These are phyloP conservation scores for Nyctibius grandis DNA, from an alignment of 2,797 vertebrate genomes.

Conservation along the genomic window DNA sequence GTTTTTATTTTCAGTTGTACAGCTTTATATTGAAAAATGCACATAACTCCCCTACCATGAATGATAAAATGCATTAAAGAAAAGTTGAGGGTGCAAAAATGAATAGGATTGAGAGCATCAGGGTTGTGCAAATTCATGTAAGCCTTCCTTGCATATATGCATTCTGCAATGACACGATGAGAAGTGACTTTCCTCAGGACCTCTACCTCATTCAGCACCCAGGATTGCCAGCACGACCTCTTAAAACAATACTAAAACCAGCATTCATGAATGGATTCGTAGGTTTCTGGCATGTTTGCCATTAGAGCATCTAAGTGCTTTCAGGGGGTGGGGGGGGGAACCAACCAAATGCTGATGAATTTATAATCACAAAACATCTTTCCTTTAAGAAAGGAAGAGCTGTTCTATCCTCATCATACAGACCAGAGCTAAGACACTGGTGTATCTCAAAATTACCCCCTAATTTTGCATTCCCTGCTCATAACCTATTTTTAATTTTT, in stretches of 20 bases:
- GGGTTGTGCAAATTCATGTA: fast-evolving
- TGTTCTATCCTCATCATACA: neutral
- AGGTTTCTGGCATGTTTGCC: neutral
- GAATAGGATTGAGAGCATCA: neutral
- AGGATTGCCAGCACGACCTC: neutral
- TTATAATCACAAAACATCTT: neutral
- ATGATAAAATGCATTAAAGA: neutral
- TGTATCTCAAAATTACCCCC: neutral
- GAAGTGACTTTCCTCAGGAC: neutral
- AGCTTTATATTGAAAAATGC: neutral
- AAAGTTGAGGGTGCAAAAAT: neutral
- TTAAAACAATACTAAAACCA: neutral
- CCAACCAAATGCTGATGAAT: neutral
- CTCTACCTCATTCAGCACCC: neutral
- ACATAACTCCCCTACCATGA: neutral
- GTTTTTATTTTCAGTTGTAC: neutral
- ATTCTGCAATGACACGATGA: neutral
- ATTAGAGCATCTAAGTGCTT: neutral
- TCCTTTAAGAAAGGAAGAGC: neutral
- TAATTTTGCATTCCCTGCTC: neutral
- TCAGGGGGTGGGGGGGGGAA: too few species aligned
- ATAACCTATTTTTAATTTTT: neutral
- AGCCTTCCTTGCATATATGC: neutral
- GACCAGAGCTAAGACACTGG: neutral
- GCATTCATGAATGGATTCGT: neutral